Conservation (phyloP, 2,888 invertebrate genomes). For the Drosophila prolongata region DNA sequence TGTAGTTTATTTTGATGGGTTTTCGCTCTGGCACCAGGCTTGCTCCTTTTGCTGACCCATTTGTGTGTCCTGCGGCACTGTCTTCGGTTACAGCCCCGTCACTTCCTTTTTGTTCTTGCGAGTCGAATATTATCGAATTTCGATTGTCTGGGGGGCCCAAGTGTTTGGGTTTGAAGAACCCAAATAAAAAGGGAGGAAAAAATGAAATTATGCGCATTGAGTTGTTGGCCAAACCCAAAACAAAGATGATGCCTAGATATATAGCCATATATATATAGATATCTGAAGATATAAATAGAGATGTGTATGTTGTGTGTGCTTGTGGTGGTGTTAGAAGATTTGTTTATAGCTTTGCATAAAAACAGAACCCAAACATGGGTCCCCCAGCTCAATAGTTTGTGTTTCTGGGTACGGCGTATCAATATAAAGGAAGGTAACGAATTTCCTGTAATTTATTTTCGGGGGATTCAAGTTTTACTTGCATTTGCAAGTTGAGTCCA, state of each 20-base stretch:
- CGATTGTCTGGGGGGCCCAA: slow-evolving; percentile 64
- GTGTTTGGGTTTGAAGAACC: background rate
- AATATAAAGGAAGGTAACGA: slow-evolving; percentile 21
- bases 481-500: slow-evolving; percentile 26
- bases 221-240: slow-evolving; percentile 12
- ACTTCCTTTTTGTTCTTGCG: slow-evolving; percentile 23
- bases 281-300: slow-evolving; percentile 15
- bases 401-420: slow-evolving; percentile 8
- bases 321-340: slow-evolving; percentile 16
- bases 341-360: slow-evolving; percentile 34
- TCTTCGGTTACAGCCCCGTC: slow-evolving; percentile 33
- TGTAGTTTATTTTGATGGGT: slow-evolving; percentile 63
- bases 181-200: slow-evolving; percentile 21
- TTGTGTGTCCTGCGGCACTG: slow-evolving; percentile 39
- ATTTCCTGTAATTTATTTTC: slow-evolving; percentile 39
- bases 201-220: slow-evolving; percentile 47
- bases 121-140: slow-evolving; percentile 73
- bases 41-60: slow-evolving; percentile 48
- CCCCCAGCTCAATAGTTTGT: slow-evolving; percentile 13
- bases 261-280: slow-evolving; percentile 3
- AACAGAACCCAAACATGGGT: slow-evolving; percentile 10
- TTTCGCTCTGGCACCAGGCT: slow-evolving; percentile 49
- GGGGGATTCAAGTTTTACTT: slow-evolving; percentile 34
- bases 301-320: background rate
- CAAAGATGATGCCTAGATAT: slow-evolving; percentile 21